Conservation (phyloP, 2,888 invertebrate genomes). For the Brenthis hecate region DNA sequence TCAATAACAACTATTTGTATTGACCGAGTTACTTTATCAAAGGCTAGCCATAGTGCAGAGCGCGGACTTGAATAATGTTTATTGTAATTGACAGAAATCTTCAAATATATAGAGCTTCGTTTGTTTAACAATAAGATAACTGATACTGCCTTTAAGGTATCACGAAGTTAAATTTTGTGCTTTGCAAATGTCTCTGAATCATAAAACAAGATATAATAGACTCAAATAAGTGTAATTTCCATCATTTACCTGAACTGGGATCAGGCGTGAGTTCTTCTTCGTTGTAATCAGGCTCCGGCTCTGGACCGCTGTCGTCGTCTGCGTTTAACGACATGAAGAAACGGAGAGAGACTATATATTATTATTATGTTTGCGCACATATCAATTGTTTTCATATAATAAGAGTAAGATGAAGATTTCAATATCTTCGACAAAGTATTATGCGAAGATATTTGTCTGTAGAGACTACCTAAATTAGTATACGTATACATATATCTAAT, state of each 20-base stretch:
- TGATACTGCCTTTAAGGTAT: background rate
- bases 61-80: too few relatives aligned
- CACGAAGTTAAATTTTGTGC: background rate
- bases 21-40: slow-evolving; percentile 11
- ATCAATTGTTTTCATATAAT: slow-evolving; percentile 42
- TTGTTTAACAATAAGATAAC: background rate
- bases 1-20: slow-evolving; percentile 15
- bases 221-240: too few relatives aligned
- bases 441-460: too few relatives aligned
- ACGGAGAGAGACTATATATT: slow-evolving; percentile 82
- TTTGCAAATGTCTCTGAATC: too few relatives aligned
- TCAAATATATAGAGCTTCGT: background rate
- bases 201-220: too few relatives aligned
- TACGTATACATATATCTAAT: too few relatives aligned
- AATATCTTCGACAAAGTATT: too few relatives aligned
- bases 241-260: slow-evolving; percentile 62
- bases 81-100: background rate
- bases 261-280: slow-evolving; percentile 76
- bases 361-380: slow-evolving; percentile 80
- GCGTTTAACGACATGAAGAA: slow-evolving; percentile 88
- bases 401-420: too few relatives aligned
- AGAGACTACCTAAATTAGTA: too few relatives aligned
- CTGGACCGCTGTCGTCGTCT: slow-evolving; percentile 84
- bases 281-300: slow-evolving; percentile 74
- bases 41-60: background rate